Evolutionary conservation across 2,113 vertebrate genomes (phyloP).

Genomic region (Pseudorectes ferrugineus): DNA sequence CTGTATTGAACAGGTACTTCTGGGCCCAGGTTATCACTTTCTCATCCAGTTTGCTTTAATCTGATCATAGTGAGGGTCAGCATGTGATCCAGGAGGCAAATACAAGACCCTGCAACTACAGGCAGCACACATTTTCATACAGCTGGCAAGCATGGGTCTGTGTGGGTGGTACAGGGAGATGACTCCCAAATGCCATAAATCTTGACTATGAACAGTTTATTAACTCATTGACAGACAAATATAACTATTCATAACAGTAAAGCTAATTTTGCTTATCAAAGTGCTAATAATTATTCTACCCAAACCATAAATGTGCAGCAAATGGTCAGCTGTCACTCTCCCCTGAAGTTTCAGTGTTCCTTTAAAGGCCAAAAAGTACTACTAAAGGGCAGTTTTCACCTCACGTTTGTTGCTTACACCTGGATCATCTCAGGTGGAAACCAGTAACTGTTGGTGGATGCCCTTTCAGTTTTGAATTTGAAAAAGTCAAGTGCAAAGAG

Average conservation of each 20-base stretch:
- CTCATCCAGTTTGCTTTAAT: neutral
- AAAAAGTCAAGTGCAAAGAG: neutral
- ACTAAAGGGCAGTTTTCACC: neutral
- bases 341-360: neutral
- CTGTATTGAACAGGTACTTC: neutral
- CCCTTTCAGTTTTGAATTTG: neutral
- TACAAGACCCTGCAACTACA: neutral
- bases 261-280: neutral
- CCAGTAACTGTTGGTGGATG: neutral
- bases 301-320: neutral
- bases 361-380: neutral
- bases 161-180: neutral
- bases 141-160: neutral
- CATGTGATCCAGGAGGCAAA: neutral
- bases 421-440: neutral
- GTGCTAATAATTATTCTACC: neutral
- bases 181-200: neutral
- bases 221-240: neutral
- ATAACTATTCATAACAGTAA: neutral
- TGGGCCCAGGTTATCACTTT: neutral
- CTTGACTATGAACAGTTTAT: neutral
- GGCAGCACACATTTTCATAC: neutral
- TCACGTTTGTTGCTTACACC: neutral
- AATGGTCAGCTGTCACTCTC: neutral
- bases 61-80: neutral